A percentile compares a stretch with the other conserved stretches of the same genome.
Evolutionary conservation across 2,113 vertebrate genomes (phyloP).

Genomic region (Arvicanthis niloticus): DNA sequence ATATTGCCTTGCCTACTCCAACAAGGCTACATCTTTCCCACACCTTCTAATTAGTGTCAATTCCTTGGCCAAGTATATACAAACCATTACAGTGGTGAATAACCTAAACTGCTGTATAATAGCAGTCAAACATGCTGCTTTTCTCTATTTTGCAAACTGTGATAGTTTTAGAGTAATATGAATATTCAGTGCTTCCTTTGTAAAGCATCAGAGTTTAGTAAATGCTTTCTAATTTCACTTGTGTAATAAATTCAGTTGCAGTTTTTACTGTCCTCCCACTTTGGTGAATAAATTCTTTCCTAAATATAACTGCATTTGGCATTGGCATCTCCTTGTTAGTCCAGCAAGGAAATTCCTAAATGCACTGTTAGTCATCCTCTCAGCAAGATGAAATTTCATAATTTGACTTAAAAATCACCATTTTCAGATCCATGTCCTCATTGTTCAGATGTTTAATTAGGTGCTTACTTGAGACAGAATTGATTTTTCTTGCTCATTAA

Average conservation of each 20-base stretch:
- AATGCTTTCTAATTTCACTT: background rate
- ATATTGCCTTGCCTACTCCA: too few species aligned
- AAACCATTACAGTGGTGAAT: background rate
- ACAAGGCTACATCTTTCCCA: too few species aligned
- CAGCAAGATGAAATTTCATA: background rate
- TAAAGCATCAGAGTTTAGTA: constrained; percentile 28
- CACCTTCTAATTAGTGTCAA: too few species aligned
- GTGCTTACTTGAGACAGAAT: background rate
- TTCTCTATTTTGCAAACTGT: background rate
- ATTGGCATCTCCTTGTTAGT: background rate
- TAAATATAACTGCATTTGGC: background rate
- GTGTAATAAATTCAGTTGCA: background rate
- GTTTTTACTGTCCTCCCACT: background rate
- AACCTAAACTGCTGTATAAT: background rate
- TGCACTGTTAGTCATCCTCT: background rate
- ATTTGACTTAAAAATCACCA: background rate
- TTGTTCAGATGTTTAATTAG: constrained; percentile 6
- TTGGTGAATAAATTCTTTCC: background rate
- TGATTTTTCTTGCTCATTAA: constrained; percentile 45
- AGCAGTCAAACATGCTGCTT: background rate
- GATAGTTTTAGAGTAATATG: background rate
- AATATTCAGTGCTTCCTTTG: background rate
- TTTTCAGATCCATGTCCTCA: background rate
- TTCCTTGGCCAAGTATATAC: too few species aligned
- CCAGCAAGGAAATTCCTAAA: background rate